phyloP scores from a whole-genome alignment of 2,888 invertebrate species.

The Heliconius ethilla region DNA sequence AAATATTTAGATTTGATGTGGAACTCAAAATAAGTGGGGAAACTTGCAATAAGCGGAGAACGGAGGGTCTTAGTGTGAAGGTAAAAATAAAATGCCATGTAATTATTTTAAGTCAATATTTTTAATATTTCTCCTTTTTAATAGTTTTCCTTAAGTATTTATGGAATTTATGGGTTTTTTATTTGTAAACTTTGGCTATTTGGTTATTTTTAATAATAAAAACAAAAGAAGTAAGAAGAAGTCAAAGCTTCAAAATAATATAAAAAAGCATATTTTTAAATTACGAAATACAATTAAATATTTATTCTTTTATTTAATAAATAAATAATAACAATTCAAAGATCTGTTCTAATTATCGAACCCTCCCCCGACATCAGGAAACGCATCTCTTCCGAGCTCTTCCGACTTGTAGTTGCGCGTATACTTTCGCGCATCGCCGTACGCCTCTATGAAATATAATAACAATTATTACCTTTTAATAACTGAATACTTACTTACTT shows the following conservation, averaged over 20 bases:
- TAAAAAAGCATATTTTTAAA: background rate
- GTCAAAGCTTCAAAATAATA: background rate
- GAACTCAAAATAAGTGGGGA: no score
- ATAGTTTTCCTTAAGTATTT: no score
- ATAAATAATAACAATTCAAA: background rate
- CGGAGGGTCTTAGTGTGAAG: no score
- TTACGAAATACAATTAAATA: background rate
- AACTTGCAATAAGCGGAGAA: no score
- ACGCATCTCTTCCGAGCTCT: constrained; percentile 19
- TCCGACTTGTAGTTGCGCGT: constrained; percentile 28
- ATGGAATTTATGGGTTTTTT: no score
- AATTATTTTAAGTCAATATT: no score
- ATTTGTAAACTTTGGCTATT: background rate
- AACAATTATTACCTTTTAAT: background rate
- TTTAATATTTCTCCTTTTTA: no score
- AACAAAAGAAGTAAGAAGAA: background rate
- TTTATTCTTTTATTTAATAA: background rate
- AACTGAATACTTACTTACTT: no score
- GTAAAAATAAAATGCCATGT: no score
- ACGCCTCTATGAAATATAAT: constrained; percentile 37
- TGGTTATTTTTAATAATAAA: background rate
- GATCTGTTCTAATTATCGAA: background rate
- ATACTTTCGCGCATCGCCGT: constrained; percentile 42
- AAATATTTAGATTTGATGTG: no score
- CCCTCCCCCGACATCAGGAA: background rate